Evolutionary conservation across 2,113 vertebrate species (phyloP).

Genomic region (Delphinus delphis): DNA sequence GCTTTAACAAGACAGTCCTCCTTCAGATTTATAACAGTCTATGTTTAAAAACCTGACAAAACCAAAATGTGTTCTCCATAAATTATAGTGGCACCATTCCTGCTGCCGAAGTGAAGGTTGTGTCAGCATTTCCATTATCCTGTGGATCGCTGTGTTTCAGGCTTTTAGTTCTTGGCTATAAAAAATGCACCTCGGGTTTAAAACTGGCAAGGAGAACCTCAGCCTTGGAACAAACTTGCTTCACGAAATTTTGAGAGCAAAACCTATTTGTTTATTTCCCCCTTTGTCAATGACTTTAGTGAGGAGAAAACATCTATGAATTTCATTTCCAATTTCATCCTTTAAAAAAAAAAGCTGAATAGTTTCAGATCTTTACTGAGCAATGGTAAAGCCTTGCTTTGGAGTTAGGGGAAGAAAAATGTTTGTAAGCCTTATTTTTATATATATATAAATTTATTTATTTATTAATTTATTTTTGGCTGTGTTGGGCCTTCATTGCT

Average conservation of each 20-base stretch:
- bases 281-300: conserved; percentile 1
- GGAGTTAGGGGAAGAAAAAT: neutral
- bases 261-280: conserved; percentile 60
- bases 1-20: conserved; percentile 81
- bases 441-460: too few relatives aligned
- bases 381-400: conserved; percentile 40
- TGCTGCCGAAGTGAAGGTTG: conserved; percentile 84
- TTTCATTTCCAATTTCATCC: conserved; percentile 45
- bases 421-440: neutral
- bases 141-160: conserved; percentile 78
- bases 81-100: conserved; percentile 80
- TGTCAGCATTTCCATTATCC: conserved; percentile 85
- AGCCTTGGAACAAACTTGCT: conserved; percentile 72
- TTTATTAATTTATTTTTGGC: too few relatives aligned
- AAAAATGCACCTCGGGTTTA: conserved; percentile 81
- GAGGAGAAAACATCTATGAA: conserved; percentile 32
- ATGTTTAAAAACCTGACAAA: conserved; percentile 88
- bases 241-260: conserved; percentile 77
- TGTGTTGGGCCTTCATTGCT: too few relatives aligned
- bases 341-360: neutral
- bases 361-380: conserved; percentile 31
- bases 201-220: conserved; percentile 76
- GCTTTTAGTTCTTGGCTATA: conserved; percentile 81
- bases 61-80: conserved; percentile 87
- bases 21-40: conserved; percentile 86